Percentiles rank a stretch among this genome's conserved stretches.
Evolutionary conservation across 1,140 invertebrate genomes (phyloP).

Genomic region (Magallana angulata): DNA sequence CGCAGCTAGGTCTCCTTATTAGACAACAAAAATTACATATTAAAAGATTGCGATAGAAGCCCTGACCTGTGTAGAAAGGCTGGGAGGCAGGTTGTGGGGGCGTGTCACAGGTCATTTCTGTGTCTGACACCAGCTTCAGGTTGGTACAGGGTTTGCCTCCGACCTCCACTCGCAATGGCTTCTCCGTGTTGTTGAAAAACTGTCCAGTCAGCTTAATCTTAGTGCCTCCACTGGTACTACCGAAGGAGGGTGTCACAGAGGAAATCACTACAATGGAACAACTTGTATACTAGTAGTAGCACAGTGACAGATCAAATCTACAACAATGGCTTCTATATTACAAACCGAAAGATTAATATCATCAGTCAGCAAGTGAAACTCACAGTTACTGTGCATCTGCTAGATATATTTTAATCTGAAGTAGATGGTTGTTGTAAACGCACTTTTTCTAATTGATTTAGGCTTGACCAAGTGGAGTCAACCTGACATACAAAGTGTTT

Average conservation of each 20-base stretch:
- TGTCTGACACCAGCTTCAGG: neutral
- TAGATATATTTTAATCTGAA: too few relatives aligned
- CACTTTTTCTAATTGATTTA: too few relatives aligned
- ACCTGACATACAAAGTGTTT: neutral
- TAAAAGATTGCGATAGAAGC: neutral
- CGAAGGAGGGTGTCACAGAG: slow-evolving; percentile 35
- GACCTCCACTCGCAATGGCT: slow-evolving; percentile 3
- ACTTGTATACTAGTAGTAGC: neutral
- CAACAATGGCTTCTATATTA: too few relatives aligned
- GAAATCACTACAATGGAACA: neutral
- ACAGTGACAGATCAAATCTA: too few relatives aligned
- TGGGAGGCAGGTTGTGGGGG: neutral
- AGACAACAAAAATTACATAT: neutral
- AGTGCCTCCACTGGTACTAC: slow-evolving; percentile 55
- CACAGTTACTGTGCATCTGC: too few relatives aligned
- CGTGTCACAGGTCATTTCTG: neutral
- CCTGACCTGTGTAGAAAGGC: neutral
- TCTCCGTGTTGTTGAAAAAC: slow-evolving; percentile 43
- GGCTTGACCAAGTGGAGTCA: too few relatives aligned
- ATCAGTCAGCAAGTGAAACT: too few relatives aligned
- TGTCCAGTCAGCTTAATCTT: slow-evolving; percentile 20
- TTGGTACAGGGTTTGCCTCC: slow-evolving; percentile 32
- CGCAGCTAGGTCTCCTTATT: too few relatives aligned
- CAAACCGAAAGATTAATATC: too few relatives aligned
- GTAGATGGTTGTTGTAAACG: too few relatives aligned